A percentile compares a stretch with the other conserved stretches of the same genome.
phyloP scores from a whole-genome alignment of 2,888 invertebrate genomes.

The Dendrolimus pini region DNA sequence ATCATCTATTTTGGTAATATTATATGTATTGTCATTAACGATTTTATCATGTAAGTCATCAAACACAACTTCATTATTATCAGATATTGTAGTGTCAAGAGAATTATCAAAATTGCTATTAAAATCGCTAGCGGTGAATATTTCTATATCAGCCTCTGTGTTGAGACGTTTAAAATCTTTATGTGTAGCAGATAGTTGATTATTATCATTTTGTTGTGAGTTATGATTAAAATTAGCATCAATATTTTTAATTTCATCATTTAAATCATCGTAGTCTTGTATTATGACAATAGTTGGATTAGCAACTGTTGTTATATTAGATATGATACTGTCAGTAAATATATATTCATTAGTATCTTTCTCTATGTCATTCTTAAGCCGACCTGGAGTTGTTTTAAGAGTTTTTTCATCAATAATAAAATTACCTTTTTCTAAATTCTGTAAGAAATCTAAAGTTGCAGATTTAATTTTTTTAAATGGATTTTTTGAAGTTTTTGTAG shows the following conservation, averaged over 20 bases:
- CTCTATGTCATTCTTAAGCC: constrained; percentile 1
- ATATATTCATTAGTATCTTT: not conserved
- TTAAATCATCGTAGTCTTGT: constrained; percentile 17
- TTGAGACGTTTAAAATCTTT: not conserved
- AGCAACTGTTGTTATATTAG: constrained; percentile 7
- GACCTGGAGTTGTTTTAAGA: not conserved
- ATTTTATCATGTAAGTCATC: not conserved
- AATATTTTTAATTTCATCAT: not conserved
- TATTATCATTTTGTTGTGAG: not conserved
- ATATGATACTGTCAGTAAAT: not conserved
- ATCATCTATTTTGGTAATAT: constrained; percentile 3
- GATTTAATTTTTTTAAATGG: constrained; percentile 8
- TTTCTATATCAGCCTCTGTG: not conserved
- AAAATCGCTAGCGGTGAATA: too few relatives aligned
- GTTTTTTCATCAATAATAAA: not conserved
- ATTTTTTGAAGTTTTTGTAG: constrained; percentile 1
- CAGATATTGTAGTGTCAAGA: not conserved
- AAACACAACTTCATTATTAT: not conserved
- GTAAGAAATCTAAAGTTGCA: constrained; percentile 6
- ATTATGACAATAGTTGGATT: constrained; percentile 29
- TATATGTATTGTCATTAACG: not conserved
- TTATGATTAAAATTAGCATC: not conserved
- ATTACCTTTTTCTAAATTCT: not conserved
- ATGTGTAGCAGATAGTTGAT: too few relatives aligned
- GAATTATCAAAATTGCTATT: too few relatives aligned